Conservation (phyloP, 2,888 invertebrate species). For the Ptilodon capucinus region DNA sequence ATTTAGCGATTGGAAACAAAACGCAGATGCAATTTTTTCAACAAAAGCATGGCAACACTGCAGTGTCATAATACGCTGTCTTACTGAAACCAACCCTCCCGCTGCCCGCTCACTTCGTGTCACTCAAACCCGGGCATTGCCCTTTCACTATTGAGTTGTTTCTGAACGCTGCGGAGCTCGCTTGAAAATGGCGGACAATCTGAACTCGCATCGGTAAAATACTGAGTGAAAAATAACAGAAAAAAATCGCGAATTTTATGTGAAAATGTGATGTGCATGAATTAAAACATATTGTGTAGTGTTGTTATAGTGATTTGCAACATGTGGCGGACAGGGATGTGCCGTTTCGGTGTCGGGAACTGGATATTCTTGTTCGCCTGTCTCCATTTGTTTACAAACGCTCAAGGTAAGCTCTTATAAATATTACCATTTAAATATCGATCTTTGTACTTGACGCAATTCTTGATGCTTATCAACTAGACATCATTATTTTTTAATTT, state of each 20-base stretch:
- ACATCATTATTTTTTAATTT: no score
- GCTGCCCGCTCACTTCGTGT: constrained; percentile 41
- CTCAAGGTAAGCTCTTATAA: constrained; percentile 77
- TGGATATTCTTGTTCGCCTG: constrained; percentile 77
- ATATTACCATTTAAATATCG: constrained; percentile 70
- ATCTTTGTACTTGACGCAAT: constrained; percentile 49
- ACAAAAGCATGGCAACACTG: neutral
- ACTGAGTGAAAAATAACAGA: constrained; percentile 45
- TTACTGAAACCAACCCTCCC: constrained; percentile 32
- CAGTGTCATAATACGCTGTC: constrained; percentile 17
- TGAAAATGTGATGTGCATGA: constrained; percentile 80
- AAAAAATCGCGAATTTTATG: constrained; percentile 62
- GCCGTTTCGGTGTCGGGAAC: constrained; percentile 72
- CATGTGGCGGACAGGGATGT: constrained; percentile 78
- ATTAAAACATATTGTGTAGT: constrained; percentile 74
- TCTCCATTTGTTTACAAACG: constrained; percentile 79
- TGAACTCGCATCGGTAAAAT: constrained; percentile 38
- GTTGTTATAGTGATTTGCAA: constrained; percentile 62
- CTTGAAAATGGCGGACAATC: constrained; percentile 71
- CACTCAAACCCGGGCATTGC: constrained; percentile 68
- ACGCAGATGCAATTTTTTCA: constrained; percentile 8
- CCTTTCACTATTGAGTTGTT: constrained; percentile 75
- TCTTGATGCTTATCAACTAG: no score
- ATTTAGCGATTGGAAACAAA: no score
- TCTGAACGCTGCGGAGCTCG: constrained; percentile 63